Base-by-base conservation (phyloP, 2,113 vertebrate genomes). In the Xyliphius kryptos region DNA sequence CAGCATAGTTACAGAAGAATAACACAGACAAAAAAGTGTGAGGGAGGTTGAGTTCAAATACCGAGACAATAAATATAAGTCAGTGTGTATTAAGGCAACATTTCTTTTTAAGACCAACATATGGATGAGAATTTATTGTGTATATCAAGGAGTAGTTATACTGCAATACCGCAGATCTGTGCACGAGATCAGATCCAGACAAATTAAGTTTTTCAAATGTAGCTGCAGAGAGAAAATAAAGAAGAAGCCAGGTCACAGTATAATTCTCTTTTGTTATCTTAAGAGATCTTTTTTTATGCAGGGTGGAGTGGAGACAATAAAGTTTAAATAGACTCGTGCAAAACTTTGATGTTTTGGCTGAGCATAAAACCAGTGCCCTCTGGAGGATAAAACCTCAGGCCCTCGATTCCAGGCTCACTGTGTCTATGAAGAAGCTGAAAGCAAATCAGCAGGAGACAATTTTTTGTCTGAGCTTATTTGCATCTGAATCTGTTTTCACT, bases 321-420 rank as follows among this genome's bases (percentile, higher is more conserved):
- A 19, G 57, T 17, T 60, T 15, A 46, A 32, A 59, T 12, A 21
- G 67, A 55, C 70, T 60, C 63, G 56, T 70, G 36, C 12, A 49
- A 47, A 32, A 66, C 46, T 15, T 55, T 56, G 58, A n/a, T 2
- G 11, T 36, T 56, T 64, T 37, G 26, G 9, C 53, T 77, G 57
- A 36, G 71, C 55, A 81, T 75, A 59, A 37, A 77, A 56, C 72
- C 82, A 87, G 76, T 83, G 82, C 82, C 83, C 82, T 77, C 83
- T 86, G 68, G 75, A 76, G 83, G 74, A 46, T 32, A 37, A 9
- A 21, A 22, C 2, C 3, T 2, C 52, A 73, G 16, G 15, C 26
- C 26, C 26, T 32, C 7, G 26, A 6, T 32, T 5, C 26, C 26
- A 38, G 2, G 8, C 14, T 22, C 9, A 21, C 5, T 36, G 36